These are phyloP conservation scores for Selene dorsalis DNA, from an alignment of 2,797 vertebrate species.

Conservation along the genomic window DNA sequence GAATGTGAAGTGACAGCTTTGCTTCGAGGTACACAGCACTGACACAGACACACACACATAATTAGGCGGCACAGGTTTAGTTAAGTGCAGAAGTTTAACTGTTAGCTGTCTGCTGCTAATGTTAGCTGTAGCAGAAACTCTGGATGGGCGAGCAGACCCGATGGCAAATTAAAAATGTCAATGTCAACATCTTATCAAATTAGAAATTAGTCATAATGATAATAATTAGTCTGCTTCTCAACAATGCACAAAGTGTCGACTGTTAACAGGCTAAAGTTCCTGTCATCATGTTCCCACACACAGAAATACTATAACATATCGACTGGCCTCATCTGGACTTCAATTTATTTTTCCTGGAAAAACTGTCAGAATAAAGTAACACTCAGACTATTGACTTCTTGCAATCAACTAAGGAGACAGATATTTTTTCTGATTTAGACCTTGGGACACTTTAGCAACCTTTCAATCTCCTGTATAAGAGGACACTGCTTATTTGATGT, in stretches of 20 bases:
- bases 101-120: slow-evolving; percentile 17
- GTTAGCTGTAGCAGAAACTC: slow-evolving; percentile 13
- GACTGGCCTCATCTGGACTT: background rate
- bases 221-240: background rate
- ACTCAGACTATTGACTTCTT: slow-evolving; percentile 16
- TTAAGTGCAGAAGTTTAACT: slow-evolving; percentile 15
- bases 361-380: slow-evolving; percentile 19
- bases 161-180: background rate
- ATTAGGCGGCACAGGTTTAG: background rate
- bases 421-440: slow-evolving; percentile 37
- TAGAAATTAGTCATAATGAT: background rate
- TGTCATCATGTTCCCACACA: background rate
- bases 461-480: slow-evolving; percentile 48
- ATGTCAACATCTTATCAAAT: background rate
- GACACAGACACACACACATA: slow-evolving; percentile 1
- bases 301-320: background rate
- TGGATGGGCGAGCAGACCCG: slow-evolving; percentile 8
- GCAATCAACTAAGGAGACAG: slow-evolving; percentile 1
- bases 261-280: background rate
- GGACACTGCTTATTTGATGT: slow-evolving; percentile 60
- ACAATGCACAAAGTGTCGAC: background rate
- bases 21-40: slow-evolving; percentile 20
- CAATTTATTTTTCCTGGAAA: background rate
- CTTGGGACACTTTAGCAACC: slow-evolving; percentile 35
- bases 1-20: slow-evolving; percentile 31